Base-by-base conservation (phyloP, 2,888 invertebrate genomes). In the Athalia circularis region DNA sequence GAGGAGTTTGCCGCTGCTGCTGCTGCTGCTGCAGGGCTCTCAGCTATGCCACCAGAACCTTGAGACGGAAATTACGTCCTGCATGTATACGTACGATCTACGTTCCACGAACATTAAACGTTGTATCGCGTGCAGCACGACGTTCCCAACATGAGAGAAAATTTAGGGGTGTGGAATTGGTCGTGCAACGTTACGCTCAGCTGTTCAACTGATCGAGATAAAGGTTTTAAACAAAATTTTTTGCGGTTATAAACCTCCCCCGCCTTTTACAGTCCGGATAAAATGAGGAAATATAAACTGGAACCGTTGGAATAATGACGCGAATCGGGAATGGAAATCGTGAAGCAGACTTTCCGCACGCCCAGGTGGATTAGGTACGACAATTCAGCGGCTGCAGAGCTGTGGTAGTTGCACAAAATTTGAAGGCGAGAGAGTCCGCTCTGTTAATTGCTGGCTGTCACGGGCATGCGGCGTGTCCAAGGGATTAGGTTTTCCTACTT, bases 371-470 rank as follows among this genome's bases (percentile, higher is more conserved):
- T n/a, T 54, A 3, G 54, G n/a, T 11, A 54, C 13, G 59, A 72
- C 72, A 59, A 72, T 72, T 72, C 78, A 85, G 83, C 79, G 50
- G 76, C 52, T 80, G 79, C 78, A 80, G 79, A 81, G 79, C 78
- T 82, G 29, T 29, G 29, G 29, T 29, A 29, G 29, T 29, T 29
- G 29, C 29, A 29, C 29, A 29, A 29, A 29, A 80, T 81, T 80
- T 79, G 80, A 85, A 86, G 85, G 86, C 86, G 85, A 87, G 86
- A 29, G 29, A 87, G 86, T 86, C 87, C 88, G 87, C 85, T 75
- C 62, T 85, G 89, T 90, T 90, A 90, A 90, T 90, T 90, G 89
- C 87, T 81, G 86, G 84, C 90, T 90, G 90, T 89, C 90, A 90
- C 86, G 83, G 87, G 79, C 90, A 90, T 85, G 86, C 87, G 86